Evolutionary conservation across 2,113 vertebrate species (phyloP), one percentile per base, ranked within the genome.

Genomic region (Leucosticte australis): DNA sequence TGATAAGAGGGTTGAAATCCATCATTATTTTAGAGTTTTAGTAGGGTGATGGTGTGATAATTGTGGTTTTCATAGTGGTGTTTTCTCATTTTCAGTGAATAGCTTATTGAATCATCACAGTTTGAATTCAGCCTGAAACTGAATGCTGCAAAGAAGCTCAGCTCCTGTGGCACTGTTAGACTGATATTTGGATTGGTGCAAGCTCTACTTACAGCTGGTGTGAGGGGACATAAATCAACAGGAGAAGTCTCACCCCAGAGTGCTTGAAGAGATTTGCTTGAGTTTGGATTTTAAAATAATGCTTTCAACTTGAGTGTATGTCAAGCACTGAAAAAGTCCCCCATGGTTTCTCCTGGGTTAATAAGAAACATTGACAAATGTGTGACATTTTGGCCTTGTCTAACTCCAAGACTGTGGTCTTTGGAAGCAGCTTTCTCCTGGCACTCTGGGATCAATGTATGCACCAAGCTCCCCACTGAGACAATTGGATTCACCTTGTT

Each of bases 401-500:
- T 42, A 19, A 35, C 49, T 90, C 7, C 10, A 52, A 55, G 37
- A 33, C 49, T 73, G 57, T 89, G 65, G 46, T 62, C 63, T 68
- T 56, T 30, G 62, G 87, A 71, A 75, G 27, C 0, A 1, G 41
- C 13, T 81, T 90, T 84, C 65, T 64, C 49, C 85, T 19, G 1
- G 2, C 53, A 6, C 65, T 59, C 53, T 37, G 69, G 39, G 63
- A 68, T 93, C 68, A 41, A 6, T 42, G 21, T 52, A 27, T 16
- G 30, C 71, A 59, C 56, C 62, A 49, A n/a, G 62, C 60, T 92
- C 83, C 86, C 88, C 62, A 33, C 83, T 47, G 80, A 78, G 68
- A 75, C 85, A 83, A 56, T 13, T 70, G 85, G 64, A 68, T 87
- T 96, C 89, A 84, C 76, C 85, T 68, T 68, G 49, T 75, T 94